Percentiles rank a stretch among this genome's conserved stretches.
These are phyloP conservation scores for Hemiscyllium ocellatum DNA, from an alignment of 2,113 vertebrate species.

Conservation along the genomic window DNA sequence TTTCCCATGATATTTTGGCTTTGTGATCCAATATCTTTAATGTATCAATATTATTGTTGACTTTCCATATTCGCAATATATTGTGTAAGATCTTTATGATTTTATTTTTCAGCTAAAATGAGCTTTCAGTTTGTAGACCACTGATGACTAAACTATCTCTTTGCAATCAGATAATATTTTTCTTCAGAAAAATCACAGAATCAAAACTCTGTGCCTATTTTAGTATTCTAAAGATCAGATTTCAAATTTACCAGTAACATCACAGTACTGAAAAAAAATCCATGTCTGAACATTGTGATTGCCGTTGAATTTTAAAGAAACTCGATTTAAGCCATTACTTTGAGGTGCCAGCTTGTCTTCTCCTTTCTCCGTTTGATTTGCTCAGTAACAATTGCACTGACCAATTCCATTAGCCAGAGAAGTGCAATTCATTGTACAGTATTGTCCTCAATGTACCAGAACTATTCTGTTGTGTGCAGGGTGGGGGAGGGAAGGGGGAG, in stretches of 20 bases:
- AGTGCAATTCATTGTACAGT: conserved; percentile 26
- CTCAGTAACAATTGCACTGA: conserved; percentile 19
- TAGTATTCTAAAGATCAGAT: not conserved
- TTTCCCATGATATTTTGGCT: not conserved
- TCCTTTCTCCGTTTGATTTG: conserved; percentile 17
- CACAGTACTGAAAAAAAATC: not conserved
- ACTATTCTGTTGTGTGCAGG: not conserved
- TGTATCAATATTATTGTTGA: not conserved
- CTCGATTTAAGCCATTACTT: conserved; percentile 29
- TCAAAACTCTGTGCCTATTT: not conserved
- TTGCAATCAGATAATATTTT: not conserved
- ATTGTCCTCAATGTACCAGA: not conserved
- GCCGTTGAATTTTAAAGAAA: not conserved
- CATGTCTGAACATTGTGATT: conserved; percentile 15
- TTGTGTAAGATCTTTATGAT: not conserved
- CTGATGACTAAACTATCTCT: not conserved
- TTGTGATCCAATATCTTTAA: not conserved
- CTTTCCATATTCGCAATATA: not conserved
- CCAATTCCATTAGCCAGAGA: conserved; percentile 31
- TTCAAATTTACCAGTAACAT: not conserved
- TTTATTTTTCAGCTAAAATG: not conserved
- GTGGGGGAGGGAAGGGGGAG: not conserved
- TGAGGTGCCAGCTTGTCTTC: conserved; percentile 31
- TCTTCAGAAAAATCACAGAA: not conserved
- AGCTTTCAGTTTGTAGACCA: not conserved